Conservation (phyloP, 2,888 invertebrate species). For the Caenorhabditis sp. region DNA sequence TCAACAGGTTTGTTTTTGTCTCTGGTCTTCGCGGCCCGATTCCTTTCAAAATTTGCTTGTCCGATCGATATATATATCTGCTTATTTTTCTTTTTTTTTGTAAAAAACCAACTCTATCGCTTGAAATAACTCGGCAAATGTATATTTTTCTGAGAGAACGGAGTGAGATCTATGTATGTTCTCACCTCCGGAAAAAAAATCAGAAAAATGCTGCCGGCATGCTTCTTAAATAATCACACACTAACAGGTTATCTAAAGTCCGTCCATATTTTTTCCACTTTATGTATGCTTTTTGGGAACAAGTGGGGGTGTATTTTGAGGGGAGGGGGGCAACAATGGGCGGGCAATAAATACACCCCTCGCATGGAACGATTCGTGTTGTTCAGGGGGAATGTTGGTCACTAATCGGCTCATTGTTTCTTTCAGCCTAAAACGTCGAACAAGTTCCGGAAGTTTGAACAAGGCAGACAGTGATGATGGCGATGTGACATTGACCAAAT, state of each 20-base stretch:
- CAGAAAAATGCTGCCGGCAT: neutral
- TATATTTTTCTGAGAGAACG: too few species aligned
- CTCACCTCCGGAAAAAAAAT: too few species aligned
- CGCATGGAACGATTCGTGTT: too few species aligned
- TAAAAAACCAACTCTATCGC: neutral
- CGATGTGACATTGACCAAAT: conserved; percentile 93
- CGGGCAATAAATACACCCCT: too few species aligned
- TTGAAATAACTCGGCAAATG: neutral
- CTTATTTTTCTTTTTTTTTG: neutral
- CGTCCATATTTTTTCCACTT: conserved; percentile 7
- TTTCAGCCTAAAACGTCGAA: conserved; percentile 70
- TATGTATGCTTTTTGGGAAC: neutral
- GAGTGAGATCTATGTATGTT: too few species aligned
- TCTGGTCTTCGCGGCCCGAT: neutral
- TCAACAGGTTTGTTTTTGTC: conserved; percentile 69
- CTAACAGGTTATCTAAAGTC: neutral
- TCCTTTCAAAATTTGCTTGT: neutral
- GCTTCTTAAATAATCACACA: neutral
- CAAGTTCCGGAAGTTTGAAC: conserved; percentile 76
- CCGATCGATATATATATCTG: neutral
- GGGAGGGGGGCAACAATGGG: too few species aligned
- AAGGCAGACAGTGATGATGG: conserved; percentile 87
- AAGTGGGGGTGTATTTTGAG: neutral
- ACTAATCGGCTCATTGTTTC: conserved; percentile 10
- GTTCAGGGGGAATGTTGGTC: too few species aligned